A percentile compares a stretch with the other conserved stretches of the same genome.
phyloP scores from a whole-genome alignment of 2,888 invertebrate species.

The Nysson spinosus region DNA sequence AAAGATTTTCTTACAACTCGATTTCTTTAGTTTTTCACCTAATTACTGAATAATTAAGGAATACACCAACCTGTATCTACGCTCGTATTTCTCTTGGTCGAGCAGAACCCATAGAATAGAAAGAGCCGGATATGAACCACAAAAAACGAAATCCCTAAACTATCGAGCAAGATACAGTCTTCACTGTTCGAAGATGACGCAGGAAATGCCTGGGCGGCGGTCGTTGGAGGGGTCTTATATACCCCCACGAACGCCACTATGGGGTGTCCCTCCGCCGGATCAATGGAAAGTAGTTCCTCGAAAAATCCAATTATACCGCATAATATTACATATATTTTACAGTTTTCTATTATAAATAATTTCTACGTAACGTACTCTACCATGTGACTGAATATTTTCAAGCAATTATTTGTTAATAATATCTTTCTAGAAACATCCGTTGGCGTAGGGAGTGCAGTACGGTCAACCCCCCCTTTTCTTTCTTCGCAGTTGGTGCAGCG shows the following conservation, averaged over 20 bases:
- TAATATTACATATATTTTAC: neutral
- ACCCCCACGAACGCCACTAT: constrained; percentile 27
- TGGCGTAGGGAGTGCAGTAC: constrained; percentile 26
- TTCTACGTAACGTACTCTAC: no score
- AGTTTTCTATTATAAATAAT: no score
- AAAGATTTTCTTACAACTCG: neutral
- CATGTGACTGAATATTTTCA: no score
- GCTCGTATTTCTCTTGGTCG: constrained; percentile 64
- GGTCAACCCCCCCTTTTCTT: constrained; percentile 35
- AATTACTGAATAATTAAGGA: constrained; percentile 50
- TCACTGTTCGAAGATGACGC: constrained; percentile 51
- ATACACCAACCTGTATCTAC: constrained; percentile 73
- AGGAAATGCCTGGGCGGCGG: constrained; percentile 53
- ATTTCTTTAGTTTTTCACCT: constrained; percentile 26
- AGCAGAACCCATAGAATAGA: constrained; percentile 46
- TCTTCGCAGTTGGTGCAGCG: constrained; percentile 22
- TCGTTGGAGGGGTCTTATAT: constrained; percentile 60
- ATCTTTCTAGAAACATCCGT: neutral
- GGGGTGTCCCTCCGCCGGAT: constrained; percentile 61
- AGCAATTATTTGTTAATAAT: neutral
- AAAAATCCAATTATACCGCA: neutral
- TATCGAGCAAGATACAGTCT: constrained; percentile 62
- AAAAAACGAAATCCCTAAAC: constrained; percentile 17
- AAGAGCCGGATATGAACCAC: neutral
- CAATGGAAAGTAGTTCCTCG: constrained; percentile 63